Evolutionary conservation across 2,888 invertebrate genomes (phyloP), one percentile per base, ranked within the genome.

Genomic region (Tridacna gigas): DNA sequence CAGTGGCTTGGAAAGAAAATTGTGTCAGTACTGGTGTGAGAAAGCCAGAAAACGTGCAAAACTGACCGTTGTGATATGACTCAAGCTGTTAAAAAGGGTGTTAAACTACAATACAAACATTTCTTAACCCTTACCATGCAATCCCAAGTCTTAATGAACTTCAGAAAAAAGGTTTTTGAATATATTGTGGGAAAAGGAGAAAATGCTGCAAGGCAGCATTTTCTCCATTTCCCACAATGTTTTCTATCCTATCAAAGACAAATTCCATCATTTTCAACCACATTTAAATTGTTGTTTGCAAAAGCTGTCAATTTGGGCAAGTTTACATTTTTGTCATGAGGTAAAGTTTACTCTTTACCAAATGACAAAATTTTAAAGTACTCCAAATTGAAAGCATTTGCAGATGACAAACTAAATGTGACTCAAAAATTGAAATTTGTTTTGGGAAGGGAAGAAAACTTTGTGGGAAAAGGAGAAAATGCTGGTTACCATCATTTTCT

Each of bases 181-280:
- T 26, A 26, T 9, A 66, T 26, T 26, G 22, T 22, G 9, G 28
- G 28, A 66, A 66, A 66, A 66, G 20, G 66, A 66, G 25, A 25
- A 26, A 66, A 26, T 66, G 20, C 22, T 25, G n/a, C n/a, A n/a
- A n/a, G n/a, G n/a, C n/a, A n/a, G n/a, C n/a, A n/a, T n/a, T n/a
- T n/a, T 51, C 51, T 51, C 51, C 51, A 51, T 51, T 51, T 51
- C 51, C 51, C 51, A 51, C 51, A 51, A 51, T 51, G 51, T 51
- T 51, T 51, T 51, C 51, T 51, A 51, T 51, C 15, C 51, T 11
- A 51, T 51, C 15, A 13, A 15, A 51, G 15, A 51, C 15, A 51
- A n/a, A n/a, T n/a, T n/a, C n/a, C n/a, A n/a, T n/a, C n/a, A n/a
- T n/a, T n/a, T n/a, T n/a, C n/a, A n/a, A n/a, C n/a, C n/a, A n/a